Evolutionary conservation across 1,140 invertebrate species (phyloP).

Genomic region (Eupeodes corollae): DNA sequence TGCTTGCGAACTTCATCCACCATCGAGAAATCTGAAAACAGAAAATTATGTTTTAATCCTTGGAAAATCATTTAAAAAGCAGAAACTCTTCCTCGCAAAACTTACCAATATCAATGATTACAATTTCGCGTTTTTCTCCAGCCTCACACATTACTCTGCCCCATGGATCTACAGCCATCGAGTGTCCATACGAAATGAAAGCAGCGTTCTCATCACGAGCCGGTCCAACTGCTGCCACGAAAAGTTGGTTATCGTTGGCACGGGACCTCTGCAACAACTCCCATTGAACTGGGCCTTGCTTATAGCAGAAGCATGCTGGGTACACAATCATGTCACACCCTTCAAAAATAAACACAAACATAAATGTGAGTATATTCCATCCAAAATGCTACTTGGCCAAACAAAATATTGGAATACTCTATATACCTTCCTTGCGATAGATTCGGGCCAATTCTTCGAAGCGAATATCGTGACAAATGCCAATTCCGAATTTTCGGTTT

Average conservation of each 20-base stretch:
- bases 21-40: conserved; percentile 55
- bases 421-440: conserved; percentile 53
- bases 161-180: conserved; percentile 78
- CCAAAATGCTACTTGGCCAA: neutral
- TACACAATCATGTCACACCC: conserved; percentile 77
- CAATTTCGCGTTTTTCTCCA: conserved; percentile 56
- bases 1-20: conserved; percentile 65
- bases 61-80: neutral
- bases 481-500: conserved; percentile 68
- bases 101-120: conserved; percentile 60
- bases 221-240: conserved; percentile 60
- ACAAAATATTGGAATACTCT: neutral
- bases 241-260: conserved; percentile 80
- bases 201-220: conserved; percentile 58
- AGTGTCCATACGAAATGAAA: conserved; percentile 85
- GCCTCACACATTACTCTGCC: conserved; percentile 63
- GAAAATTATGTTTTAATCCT: conserved; percentile 3
- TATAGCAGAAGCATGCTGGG: conserved; percentile 92
- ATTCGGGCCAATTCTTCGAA: conserved; percentile 80
- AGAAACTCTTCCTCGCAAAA: neutral
- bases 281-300: conserved; percentile 90
- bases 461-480: conserved; percentile 89
- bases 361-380: neutral
- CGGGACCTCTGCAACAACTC: conserved; percentile 66
- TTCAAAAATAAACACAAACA: conserved; percentile 16